Conservation (phyloP, 2,797 vertebrate genomes). For the Coracias cyanogaster region DNA sequence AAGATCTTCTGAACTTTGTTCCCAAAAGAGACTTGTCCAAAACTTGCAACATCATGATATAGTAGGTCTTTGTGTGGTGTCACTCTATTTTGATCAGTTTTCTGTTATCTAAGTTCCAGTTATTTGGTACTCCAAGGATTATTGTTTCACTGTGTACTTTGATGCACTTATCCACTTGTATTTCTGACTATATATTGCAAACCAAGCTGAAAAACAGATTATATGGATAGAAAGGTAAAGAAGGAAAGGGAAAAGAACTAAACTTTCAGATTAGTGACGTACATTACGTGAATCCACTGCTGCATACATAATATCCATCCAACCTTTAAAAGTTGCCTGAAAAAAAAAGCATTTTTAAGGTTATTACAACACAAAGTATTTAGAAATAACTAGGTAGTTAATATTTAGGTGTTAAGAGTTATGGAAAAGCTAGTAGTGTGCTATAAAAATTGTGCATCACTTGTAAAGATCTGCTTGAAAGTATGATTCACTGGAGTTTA, state of each 20-base stretch:
- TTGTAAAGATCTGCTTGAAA: neutral
- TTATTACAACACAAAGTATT: neutral
- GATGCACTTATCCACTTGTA: neutral
- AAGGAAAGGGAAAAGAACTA: neutral
- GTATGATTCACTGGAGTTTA: neutral
- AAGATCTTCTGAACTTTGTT: neutral
- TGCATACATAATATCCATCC: conserved; percentile 80
- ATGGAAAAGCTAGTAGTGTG: neutral
- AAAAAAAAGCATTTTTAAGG: neutral
- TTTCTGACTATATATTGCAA: neutral
- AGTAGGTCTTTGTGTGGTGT: neutral
- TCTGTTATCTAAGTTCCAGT: neutral
- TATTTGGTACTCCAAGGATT: neutral
- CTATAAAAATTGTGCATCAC: neutral
- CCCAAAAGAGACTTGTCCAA: neutral
- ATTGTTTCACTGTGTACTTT: neutral
- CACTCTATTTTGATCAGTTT: neutral
- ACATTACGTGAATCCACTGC: conserved; percentile 77
- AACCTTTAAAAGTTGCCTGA: conserved; percentile 83
- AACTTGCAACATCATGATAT: neutral
- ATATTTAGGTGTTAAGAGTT: neutral
- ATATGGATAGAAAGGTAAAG: neutral
- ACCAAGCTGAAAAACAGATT: neutral
- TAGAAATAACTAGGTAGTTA: neutral
- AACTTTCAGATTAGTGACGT: neutral